A percentile compares a stretch with the other conserved stretches of the same genome.
Evolutionary conservation across 1,140 invertebrate genomes (phyloP).

Genomic region (Elymnias hypermnestra): DNA sequence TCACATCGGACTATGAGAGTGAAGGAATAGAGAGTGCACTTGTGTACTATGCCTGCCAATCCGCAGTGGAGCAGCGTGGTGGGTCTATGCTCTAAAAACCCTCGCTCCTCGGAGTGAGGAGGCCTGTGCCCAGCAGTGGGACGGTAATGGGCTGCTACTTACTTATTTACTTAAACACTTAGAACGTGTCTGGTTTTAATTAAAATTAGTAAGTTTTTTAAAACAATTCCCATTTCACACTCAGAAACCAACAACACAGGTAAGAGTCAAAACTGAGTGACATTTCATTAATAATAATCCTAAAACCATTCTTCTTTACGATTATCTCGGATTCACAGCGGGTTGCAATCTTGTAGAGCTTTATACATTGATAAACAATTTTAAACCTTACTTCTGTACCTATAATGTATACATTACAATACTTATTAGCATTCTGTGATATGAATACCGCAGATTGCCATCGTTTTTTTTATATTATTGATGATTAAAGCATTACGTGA

Average conservation of each 20-base stretch:
- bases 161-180: no score
- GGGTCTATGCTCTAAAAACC: no score
- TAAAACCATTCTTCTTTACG: constrained; percentile 28
- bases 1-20: no score
- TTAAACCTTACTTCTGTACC: constrained; percentile 7
- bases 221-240: neutral
- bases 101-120: no score
- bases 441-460: constrained; percentile 13
- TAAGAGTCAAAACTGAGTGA: constrained; percentile 24
- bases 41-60: no score
- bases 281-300: constrained; percentile 57
- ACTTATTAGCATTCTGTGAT: neutral
- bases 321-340: constrained; percentile 40
- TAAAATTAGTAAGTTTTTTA: neutral
- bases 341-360: constrained; percentile 23
- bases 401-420: constrained; percentile 4
- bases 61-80: no score
- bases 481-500: constrained; percentile 50
- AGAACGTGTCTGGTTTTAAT: no score
- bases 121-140: no score
- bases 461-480: constrained; percentile 38
- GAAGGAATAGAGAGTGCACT: no score
- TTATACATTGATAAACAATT: neutral
- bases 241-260: constrained; percentile 7
- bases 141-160: no score